These are phyloP conservation scores for Mythimna ferrago DNA, from an alignment of 2,888 invertebrate species.

Conservation along the genomic window DNA sequence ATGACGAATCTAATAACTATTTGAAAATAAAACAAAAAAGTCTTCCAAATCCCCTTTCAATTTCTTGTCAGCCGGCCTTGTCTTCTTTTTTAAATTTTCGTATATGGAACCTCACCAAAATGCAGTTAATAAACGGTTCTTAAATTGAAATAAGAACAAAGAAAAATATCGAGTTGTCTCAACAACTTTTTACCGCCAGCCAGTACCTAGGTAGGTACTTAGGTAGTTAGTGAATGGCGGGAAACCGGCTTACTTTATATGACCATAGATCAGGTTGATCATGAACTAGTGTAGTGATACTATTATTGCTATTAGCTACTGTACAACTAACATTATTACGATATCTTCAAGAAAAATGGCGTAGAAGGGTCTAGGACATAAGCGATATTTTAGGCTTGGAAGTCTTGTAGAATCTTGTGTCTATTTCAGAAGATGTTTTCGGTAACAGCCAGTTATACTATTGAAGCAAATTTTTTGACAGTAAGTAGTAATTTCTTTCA, in stretches of 20 bases:
- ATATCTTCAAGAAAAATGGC: conserved; percentile 12
- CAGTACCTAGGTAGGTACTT: conserved; percentile 24
- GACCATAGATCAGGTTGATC: conserved; percentile 53
- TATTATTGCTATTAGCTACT: conserved; percentile 39
- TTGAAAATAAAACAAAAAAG: not conserved
- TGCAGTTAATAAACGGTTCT: conserved; percentile 12
- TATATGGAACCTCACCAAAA: not conserved
- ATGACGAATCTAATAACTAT: conserved; percentile 39
- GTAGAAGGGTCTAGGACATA: not conserved
- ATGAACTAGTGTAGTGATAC: conserved; percentile 50
- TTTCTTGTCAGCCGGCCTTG: not conserved
- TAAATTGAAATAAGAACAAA: conserved; percentile 50
- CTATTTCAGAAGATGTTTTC: not conserved
- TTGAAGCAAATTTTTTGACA: not conserved
- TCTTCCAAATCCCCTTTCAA: too few species aligned
- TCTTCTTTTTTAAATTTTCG: not conserved
- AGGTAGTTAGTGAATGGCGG: conserved; percentile 51
- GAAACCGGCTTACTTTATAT: conserved; percentile 58
- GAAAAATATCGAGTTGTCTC: conserved; percentile 47
- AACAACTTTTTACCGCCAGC: conserved; percentile 43
- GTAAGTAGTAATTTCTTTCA: not conserved
- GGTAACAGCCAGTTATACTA: not conserved
- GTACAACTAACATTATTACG: conserved; percentile 1
- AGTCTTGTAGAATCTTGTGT: not conserved
- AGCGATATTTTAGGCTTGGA: not conserved